Evolutionary conservation across 2,113 vertebrate species (phyloP), one percentile per base, ranked within the genome.

Genomic region (Petromus typicus): DNA sequence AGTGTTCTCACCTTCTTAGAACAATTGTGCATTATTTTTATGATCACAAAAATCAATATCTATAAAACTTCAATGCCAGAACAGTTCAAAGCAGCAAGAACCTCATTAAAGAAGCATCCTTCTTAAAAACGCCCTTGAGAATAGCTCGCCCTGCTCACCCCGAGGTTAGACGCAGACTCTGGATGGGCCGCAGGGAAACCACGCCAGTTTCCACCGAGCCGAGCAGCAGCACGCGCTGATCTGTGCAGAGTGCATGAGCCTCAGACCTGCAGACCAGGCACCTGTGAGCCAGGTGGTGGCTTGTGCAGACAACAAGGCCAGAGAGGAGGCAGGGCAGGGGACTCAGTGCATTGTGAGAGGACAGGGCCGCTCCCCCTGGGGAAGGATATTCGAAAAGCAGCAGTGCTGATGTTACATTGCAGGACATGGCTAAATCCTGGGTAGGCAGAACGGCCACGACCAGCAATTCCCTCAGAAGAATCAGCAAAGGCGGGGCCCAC

Each of bases 41-140:
- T 64, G 76, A 75, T 48, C 66, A 16, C 66, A 63, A 27, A 90
- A 91, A 89, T 96, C 48, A 0, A 56, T 73, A 67, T 27, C 67
- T 73, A 59, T 92, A 86, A 94, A 90, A 86, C 25, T 40, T 18
- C 75, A 88, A 51, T 82, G 56, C 45, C 0, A 0, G 57, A 80
- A 88, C 76, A 66, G 82, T 91, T 93, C 92, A 93, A 13, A 86
- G 83, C 66, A 91, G 73, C 92, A 79, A 51, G 48, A 56, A 86
- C 87, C 92, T 57, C 43, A 71, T 86, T 83, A 51, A 94, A 89
- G 90, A 89, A 59, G 25, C 43, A 63, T 83, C 90, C 87, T 93
- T 63, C 25, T 63, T 85, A 92, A 89, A 61, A 82, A 64, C 5
- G 20, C 69, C 89, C 66, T 59, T 6, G 37, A 82, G 78, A 79